These are phyloP conservation scores for Phenacoccus solenopsis DNA, from an alignment of 1,140 invertebrate species.

Conservation along the genomic window DNA sequence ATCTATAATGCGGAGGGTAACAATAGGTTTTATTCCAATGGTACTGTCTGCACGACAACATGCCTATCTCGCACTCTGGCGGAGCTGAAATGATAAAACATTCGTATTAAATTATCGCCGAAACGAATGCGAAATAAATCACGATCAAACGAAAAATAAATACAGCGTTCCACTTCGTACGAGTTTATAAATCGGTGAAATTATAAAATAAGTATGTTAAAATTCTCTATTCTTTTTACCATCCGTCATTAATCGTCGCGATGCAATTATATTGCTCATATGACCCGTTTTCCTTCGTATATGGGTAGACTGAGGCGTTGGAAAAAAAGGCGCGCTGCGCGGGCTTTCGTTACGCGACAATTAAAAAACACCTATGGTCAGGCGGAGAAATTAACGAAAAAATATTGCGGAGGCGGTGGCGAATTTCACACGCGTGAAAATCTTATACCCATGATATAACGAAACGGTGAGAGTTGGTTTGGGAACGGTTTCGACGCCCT, in stretches of 20 bases:
- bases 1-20: constrained; percentile 74
- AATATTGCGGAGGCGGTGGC: too few species aligned
- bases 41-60: constrained; percentile 79
- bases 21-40: constrained; percentile 89
- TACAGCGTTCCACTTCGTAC: not conserved
- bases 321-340: too few species aligned
- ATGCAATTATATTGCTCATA: too few species aligned
- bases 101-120: not conserved
- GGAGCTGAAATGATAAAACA: constrained; percentile 50
- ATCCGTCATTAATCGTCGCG: too few species aligned
- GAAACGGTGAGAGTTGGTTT: not conserved
- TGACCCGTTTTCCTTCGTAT: too few species aligned
- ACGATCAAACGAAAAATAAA: not conserved
- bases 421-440: not conserved
- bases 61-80: constrained; percentile 73
- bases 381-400: too few species aligned
- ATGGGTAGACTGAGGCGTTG: too few species aligned
- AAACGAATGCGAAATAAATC: not conserved
- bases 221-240: too few species aligned
- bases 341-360: too few species aligned
- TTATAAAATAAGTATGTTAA: too few species aligned
- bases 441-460: too few species aligned
- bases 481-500: not conserved
- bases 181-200: not conserved
- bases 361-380: too few species aligned